These are phyloP conservation scores for Menidia menidia DNA, from an alignment of 2,797 vertebrate species.

Conservation along the genomic window DNA sequence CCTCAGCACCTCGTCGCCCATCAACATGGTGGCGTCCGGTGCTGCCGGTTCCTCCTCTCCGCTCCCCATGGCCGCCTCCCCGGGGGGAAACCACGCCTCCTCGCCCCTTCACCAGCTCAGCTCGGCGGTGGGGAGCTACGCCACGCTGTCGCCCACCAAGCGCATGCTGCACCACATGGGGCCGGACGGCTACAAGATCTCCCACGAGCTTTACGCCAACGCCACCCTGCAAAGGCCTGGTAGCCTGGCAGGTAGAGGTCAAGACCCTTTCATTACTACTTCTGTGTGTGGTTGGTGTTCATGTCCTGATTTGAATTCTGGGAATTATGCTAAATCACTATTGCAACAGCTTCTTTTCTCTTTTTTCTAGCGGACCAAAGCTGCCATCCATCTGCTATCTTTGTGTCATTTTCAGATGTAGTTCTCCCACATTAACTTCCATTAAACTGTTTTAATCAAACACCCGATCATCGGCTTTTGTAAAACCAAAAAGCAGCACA, in stretches of 20 bases:
- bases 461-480: too few species aligned
- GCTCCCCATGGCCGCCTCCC: conserved; percentile 82
- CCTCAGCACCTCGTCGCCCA: conserved; percentile 94
- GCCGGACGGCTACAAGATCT: conserved; percentile 93
- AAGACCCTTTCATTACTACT: conserved; percentile 45
- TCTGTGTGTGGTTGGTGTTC: conserved; percentile 20
- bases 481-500: too few species aligned
- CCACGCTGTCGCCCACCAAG: conserved; percentile 96
- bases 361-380: too few species aligned
- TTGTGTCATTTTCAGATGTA: neutral
- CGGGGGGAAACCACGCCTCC: conserved; percentile 83
- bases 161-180: conserved; percentile 90
- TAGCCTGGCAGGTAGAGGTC: conserved; percentile 92
- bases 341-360: too few species aligned
- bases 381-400: neutral
- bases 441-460: too few species aligned
- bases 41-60: conserved; percentile 89
- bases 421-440: too few species aligned
- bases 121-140: conserved; percentile 93
- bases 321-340: neutral
- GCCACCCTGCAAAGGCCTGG: conserved; percentile 96
- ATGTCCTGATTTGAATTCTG: neutral
- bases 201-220: conserved; percentile 95
- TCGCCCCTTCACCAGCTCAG: conserved; percentile 95
- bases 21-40: conserved; percentile 90